These are phyloP conservation scores for Nesogale talazaci DNA, from an alignment of 2,113 vertebrate genomes.

Conservation along the genomic window DNA sequence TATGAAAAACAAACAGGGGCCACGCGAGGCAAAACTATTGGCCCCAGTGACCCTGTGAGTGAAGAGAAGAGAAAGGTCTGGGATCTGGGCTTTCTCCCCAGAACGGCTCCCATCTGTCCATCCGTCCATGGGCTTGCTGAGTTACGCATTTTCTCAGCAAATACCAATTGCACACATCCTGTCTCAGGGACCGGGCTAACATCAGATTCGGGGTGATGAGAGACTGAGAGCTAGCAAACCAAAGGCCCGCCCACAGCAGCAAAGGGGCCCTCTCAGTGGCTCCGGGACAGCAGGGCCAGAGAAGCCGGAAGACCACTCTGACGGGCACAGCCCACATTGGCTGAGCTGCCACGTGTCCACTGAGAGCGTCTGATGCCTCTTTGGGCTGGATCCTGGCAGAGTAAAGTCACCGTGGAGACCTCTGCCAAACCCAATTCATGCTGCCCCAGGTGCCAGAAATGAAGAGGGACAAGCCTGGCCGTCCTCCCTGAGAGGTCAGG, in stretches of 20 bases:
- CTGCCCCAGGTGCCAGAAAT: background rate
- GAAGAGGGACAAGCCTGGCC: too few relatives aligned
- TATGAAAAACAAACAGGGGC: background rate
- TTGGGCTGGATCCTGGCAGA: background rate
- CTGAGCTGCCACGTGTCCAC: background rate
- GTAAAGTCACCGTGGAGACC: background rate
- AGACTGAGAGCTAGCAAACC: background rate
- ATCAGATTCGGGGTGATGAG: background rate
- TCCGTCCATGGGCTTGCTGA: background rate
- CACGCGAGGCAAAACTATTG: background rate
- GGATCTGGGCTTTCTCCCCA: background rate
- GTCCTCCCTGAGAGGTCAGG: background rate
- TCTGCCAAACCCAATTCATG: background rate
- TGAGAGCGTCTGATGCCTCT: background rate
- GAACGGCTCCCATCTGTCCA: too few relatives aligned
- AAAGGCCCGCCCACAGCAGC: background rate
- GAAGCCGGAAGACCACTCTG: background rate
- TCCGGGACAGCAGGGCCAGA: background rate
- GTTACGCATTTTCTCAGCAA: background rate
- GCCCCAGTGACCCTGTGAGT: background rate
- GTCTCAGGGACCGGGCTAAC: background rate
- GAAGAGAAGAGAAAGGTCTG: background rate
- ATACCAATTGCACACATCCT: background rate
- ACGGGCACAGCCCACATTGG: background rate
- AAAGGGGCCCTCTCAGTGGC: background rate